Evolutionary conservation across 2,888 invertebrate species (phyloP).

Genomic region (Podotricha telesiphe): DNA sequence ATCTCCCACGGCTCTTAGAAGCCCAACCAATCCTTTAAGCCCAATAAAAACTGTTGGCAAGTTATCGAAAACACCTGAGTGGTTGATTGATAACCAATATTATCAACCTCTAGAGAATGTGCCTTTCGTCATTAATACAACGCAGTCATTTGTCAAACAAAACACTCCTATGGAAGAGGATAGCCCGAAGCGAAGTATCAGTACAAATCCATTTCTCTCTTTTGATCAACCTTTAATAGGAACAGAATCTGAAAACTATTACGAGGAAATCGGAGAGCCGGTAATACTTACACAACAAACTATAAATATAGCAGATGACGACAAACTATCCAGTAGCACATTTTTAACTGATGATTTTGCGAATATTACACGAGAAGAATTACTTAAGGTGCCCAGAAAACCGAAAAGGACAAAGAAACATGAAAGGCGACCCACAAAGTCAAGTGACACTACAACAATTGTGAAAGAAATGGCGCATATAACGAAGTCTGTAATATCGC

Average conservation of each 20-base stretch:
- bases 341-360: slow-evolving; percentile 58
- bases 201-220: slow-evolving; percentile 50
- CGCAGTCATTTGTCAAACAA: slow-evolving; percentile 51
- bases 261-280: slow-evolving; percentile 75
- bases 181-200: slow-evolving; percentile 48
- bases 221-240: slow-evolving; percentile 49
- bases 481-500: slow-evolving; percentile 68
- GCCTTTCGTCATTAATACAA: slow-evolving; percentile 68
- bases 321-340: slow-evolving; percentile 65
- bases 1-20: slow-evolving; percentile 51
- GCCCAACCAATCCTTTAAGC: slow-evolving; percentile 46
- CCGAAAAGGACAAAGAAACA: slow-evolving; percentile 68
- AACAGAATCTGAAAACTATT: slow-evolving; percentile 69
- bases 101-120: slow-evolving; percentile 73
- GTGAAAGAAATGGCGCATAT: slow-evolving; percentile 61
- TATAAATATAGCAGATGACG: slow-evolving; percentile 72
- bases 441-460: slow-evolving; percentile 29
- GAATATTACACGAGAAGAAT: slow-evolving; percentile 64
- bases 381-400: slow-evolving; percentile 72
- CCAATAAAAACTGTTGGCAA: slow-evolving; percentile 55
- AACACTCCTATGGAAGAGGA: slow-evolving; percentile 40
- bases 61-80: slow-evolving; percentile 65
- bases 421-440: slow-evolving; percentile 44
- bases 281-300: slow-evolving; percentile 43
- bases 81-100: slow-evolving; percentile 71